Conservation (phyloP, 2,888 invertebrate genomes). For the Mermis nigrescens region DNA sequence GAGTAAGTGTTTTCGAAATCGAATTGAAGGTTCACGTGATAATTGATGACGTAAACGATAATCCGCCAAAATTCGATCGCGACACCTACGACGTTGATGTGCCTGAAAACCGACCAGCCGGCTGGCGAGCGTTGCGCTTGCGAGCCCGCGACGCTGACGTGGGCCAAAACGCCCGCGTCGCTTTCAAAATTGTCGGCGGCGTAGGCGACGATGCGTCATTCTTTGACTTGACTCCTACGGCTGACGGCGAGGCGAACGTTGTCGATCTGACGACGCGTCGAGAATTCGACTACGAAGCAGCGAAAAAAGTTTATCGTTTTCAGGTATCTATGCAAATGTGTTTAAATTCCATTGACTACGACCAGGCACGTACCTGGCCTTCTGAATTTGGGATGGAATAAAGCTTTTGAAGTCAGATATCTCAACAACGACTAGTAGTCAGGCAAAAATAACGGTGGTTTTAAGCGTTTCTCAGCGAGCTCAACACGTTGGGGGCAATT, state of each 20-base stretch:
- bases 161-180: conserved; percentile 68
- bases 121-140: conserved; percentile 74
- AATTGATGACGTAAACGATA: conserved; percentile 52
- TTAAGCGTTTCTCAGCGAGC: too few species aligned
- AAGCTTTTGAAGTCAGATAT: too few species aligned
- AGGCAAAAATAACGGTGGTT: too few species aligned
- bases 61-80: conserved; percentile 47
- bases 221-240: conserved; percentile 11
- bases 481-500: too few species aligned
- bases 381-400: too few species aligned
- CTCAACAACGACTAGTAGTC: too few species aligned
- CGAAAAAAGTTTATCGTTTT: conserved; percentile 66
- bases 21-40: conserved; percentile 58
- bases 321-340: too few species aligned
- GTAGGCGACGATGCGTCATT: conserved; percentile 44
- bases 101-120: conserved; percentile 85
- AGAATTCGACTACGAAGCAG: conserved; percentile 86
- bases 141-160: conserved; percentile 77
- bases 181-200: conserved; percentile 81
- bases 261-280: conserved; percentile 66
- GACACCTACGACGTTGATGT: conserved; percentile 71
- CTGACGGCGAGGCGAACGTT: conserved; percentile 43
- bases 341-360: too few species aligned
- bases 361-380: too few species aligned
- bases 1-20: too few species aligned